phyloP scores from a whole-genome alignment of 2,113 vertebrate species.

The Pituophis catenifer region DNA sequence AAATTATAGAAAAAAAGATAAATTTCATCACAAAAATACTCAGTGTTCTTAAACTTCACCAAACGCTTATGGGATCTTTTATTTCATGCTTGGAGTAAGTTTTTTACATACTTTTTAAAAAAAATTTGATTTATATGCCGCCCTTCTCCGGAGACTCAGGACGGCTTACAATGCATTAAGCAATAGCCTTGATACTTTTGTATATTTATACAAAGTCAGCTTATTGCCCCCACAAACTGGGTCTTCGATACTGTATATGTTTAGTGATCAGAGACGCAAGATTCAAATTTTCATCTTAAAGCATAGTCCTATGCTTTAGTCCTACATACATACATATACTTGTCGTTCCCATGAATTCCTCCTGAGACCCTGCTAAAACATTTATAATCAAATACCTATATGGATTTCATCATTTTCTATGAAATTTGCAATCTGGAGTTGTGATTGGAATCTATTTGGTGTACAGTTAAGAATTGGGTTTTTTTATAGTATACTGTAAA shows the following conservation, averaged over 20 bases:
- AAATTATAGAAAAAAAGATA: neutral
- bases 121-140: too few relatives aligned
- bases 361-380: neutral
- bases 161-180: too few relatives aligned
- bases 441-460: neutral
- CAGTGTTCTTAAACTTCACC: constrained; percentile 44
- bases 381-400: neutral
- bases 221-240: too few relatives aligned
- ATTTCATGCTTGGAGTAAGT: constrained; percentile 34
- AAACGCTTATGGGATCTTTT: constrained; percentile 40
- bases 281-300: neutral
- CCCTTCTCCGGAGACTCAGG: too few relatives aligned
- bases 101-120: neutral
- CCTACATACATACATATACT: neutral
- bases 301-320: neutral
- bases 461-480: neutral
- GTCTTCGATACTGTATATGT: neutral
- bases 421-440: neutral
- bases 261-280: neutral
- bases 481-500: neutral
- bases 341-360: neutral
- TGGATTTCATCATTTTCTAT: neutral
- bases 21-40: constrained; percentile 7
- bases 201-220: too few relatives aligned
- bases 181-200: too few relatives aligned